Percentiles rank a stretch among this genome's conserved stretches.
Conservation (phyloP, 2,888 invertebrate genomes). For the Drosophila mulleri region DNA sequence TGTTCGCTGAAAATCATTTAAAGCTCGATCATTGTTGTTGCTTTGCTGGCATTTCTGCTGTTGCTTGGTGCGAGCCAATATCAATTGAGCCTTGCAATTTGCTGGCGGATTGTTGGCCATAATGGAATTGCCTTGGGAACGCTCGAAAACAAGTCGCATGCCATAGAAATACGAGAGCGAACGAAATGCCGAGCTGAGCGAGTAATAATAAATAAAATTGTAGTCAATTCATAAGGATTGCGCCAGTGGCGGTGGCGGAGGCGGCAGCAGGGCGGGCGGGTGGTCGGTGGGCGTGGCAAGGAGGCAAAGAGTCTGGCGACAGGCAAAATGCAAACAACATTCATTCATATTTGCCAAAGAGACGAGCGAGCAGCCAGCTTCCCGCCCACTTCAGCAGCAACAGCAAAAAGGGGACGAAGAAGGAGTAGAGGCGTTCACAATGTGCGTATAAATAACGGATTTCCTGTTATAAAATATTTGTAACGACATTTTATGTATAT, state of each 20-base stretch:
- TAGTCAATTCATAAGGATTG: constrained; percentile 81
- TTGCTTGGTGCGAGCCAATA: constrained; percentile 59
- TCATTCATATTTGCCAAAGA: constrained; percentile 77
- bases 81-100: constrained; percentile 76
- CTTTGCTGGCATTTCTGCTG: constrained; percentile 24
- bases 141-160: constrained; percentile 73
- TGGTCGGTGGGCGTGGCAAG: background rate
- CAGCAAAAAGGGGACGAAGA: background rate
- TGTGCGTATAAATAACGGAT: constrained; percentile 81
- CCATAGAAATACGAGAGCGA: constrained; percentile 56
- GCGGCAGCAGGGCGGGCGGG: too few species aligned
- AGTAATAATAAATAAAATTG: constrained; percentile 81
- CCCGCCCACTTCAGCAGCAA: constrained; percentile 24
- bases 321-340: constrained; percentile 71
- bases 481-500: constrained; percentile 74
- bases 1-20: constrained; percentile 32
- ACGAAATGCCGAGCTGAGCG: constrained; percentile 57
- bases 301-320: constrained; percentile 24
- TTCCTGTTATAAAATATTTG: constrained; percentile 81
- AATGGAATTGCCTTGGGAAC: constrained; percentile 80
- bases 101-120: constrained; percentile 63
- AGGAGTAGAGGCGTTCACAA: constrained; percentile 55
- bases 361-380: constrained; percentile 29
- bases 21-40: constrained; percentile 32
- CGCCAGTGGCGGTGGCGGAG: too few species aligned